These are phyloP conservation scores for Natator depressus DNA, from an alignment of 2,113 vertebrate species.

Conservation along the genomic window DNA sequence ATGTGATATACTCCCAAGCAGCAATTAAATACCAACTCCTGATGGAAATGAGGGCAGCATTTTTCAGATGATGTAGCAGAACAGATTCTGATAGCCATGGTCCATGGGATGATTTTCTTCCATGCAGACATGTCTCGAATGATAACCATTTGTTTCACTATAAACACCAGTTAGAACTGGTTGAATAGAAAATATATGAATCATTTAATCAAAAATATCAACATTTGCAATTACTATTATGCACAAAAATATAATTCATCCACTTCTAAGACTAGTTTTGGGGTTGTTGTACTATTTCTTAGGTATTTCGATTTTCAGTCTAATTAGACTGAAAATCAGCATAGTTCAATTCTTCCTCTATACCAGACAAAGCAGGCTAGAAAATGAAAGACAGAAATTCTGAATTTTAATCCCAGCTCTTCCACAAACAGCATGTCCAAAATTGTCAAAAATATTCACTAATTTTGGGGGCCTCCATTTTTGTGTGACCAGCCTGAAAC, in stretches of 20 bases:
- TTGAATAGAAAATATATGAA: background rate
- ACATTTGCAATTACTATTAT: background rate
- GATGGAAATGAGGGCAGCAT: slow-evolving; percentile 9
- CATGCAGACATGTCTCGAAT: background rate
- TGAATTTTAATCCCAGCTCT: background rate
- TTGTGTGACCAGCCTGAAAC: background rate
- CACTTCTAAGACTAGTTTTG: background rate
- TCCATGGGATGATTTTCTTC: background rate
- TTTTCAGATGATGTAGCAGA: slow-evolving; percentile 37
- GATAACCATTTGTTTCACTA: background rate
- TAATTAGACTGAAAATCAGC: background rate
- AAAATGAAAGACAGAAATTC: background rate
- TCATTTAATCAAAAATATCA: background rate
- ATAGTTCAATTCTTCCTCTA: background rate
- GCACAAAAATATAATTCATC: background rate
- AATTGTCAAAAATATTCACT: background rate
- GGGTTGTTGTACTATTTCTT: background rate
- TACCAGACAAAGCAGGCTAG: background rate
- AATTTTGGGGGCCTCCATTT: background rate
- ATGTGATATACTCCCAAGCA: background rate
- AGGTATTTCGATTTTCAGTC: background rate
- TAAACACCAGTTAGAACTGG: background rate
- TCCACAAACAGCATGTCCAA: background rate
- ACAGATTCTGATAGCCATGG: background rate
- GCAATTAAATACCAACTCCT: slow-evolving; percentile 39